Conservation (phyloP, 2,888 invertebrate species). For the Caenorhabditis sp. region DNA sequence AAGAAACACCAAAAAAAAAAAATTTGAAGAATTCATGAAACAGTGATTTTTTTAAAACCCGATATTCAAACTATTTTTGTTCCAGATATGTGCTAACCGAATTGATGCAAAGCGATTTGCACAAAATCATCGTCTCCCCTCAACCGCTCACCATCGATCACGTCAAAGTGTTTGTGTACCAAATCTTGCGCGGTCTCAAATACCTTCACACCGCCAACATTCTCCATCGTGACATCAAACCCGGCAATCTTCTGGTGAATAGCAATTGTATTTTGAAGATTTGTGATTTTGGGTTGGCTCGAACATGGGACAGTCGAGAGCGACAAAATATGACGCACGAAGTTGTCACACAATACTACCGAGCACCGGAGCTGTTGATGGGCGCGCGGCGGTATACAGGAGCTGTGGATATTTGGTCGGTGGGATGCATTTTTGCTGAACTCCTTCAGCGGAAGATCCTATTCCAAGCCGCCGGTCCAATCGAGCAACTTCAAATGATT, state of each 20-base stretch:
- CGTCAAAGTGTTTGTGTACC: slow-evolving; percentile 99
- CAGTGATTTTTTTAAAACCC: no score
- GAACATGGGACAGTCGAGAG: slow-evolving; percentile 93
- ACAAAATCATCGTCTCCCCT: slow-evolving; percentile 99
- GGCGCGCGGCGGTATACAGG: slow-evolving; percentile 90
- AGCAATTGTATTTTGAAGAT: slow-evolving; percentile 99
- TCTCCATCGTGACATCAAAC: slow-evolving; percentile 97
- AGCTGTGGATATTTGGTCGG: slow-evolving; percentile 98
- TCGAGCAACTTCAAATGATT: slow-evolving; percentile 96
- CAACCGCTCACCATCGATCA: slow-evolving; percentile 98
- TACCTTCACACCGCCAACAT: slow-evolving; percentile 98
- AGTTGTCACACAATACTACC: slow-evolving; percentile 98
- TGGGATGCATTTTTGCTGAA: slow-evolving; percentile 98
- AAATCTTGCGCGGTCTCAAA: slow-evolving; percentile 97
- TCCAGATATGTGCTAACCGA: slow-evolving; percentile 98
- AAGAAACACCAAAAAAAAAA: no score
- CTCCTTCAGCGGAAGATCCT: slow-evolving; percentile 91
- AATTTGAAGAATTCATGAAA: no score
- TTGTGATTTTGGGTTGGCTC: slow-evolving; percentile 97
- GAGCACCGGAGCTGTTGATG: slow-evolving; percentile 98
- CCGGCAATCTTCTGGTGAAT: slow-evolving; percentile 97
- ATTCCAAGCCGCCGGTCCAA: slow-evolving; percentile 97
- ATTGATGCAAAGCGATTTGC: slow-evolving; percentile 97
- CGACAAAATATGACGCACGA: slow-evolving; percentile 98
- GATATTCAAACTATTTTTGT: slow-evolving; percentile 10